Evolutionary conservation across 2,113 vertebrate genomes (phyloP), one percentile per base, ranked within the genome.

Genomic region (Dromiciops gliroides): DNA sequence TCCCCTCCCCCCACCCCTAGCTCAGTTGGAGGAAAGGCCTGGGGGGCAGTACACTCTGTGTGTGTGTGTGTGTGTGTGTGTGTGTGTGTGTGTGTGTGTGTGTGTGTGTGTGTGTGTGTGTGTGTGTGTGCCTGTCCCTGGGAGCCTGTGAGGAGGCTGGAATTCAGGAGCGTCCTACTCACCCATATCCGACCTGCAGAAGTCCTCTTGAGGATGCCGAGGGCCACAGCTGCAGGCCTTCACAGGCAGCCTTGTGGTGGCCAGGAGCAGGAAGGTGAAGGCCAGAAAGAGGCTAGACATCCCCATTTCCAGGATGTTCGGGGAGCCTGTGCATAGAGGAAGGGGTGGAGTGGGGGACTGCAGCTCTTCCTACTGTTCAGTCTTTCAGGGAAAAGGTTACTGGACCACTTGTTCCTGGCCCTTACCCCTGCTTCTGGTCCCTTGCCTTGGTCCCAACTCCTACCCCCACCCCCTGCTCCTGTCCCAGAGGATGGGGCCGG

Each of bases 181-280:
- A 98, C 98, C 98, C 0, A 98, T 0, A 8, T 98, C 97, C 0
- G 98, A 96, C 9, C 67, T 94, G 95, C 98, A 98, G 97, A 96
- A 98, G 26, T 95, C 96, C 0, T 60, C 95, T 96, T 98, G 98
- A 0, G 98, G 98, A 92, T 98, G 98, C 10, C 91, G 89, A 22
- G 93, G 94, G 8, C 67, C 97, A 44, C 98, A 98, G 92, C 94
- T 97, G 89, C 98, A 98, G 90, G 98, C 97, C 47, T 14, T 92
- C 67, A n/a, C 67, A 44, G 67, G n/a, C 67, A 23, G 67, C 67
- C 19, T 44, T 44, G 3, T 6, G 28, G 49, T 22, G 91, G 3
- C 49, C 92, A 49, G 90, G 51, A 48, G 47, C 6, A 50, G 2
- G 14, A 26, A 25, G 23, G 56, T 91, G 92, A 50, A 31, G 89